Evolutionary conservation across 2,113 vertebrate genomes (phyloP).

Genomic region (Rhea pennata): DNA sequence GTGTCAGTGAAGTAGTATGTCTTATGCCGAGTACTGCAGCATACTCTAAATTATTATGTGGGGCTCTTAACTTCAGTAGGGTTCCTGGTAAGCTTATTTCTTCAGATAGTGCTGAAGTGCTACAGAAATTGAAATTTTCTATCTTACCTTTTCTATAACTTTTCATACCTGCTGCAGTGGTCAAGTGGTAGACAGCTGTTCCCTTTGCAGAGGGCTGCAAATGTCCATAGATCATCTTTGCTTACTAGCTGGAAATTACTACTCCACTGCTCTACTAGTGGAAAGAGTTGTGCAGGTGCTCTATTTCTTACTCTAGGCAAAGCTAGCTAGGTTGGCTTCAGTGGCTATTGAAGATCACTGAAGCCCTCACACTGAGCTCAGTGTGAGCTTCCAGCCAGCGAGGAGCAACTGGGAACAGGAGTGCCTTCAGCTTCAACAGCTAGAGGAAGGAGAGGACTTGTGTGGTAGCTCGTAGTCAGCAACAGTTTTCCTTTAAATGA

Average conservation of each 20-base stretch:
- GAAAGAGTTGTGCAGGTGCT: neutral
- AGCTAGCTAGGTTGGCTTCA: neutral
- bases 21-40: neutral
- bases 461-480: neutral
- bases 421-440: neutral
- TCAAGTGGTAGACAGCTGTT: neutral
- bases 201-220: neutral
- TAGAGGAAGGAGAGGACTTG: neutral
- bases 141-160: neutral
- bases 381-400: neutral
- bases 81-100: neutral
- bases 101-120: neutral
- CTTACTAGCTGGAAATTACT: neutral
- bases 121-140: neutral
- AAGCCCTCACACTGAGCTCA: neutral
- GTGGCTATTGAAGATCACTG: neutral
- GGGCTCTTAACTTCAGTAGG: neutral
- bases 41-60: neutral
- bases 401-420: neutral
- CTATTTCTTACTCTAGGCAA: neutral
- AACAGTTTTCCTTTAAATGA: neutral
- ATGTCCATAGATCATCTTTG: neutral
- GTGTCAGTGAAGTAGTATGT: neutral
- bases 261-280: neutral
- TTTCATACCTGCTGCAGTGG: neutral